Conservation (phyloP, 2,888 invertebrate species). For the Patella pellucida region DNA sequence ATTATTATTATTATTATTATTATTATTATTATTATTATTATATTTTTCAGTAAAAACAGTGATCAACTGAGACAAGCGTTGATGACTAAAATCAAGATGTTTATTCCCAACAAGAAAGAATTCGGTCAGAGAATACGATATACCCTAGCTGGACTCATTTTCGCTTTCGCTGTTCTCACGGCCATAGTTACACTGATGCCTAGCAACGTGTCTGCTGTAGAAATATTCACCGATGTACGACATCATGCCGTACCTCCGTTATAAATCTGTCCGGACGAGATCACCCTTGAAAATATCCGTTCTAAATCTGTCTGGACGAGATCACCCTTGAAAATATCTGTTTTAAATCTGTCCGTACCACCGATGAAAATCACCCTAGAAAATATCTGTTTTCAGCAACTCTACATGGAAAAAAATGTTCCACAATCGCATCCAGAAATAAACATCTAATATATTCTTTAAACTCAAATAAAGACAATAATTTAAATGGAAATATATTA, state of each 20-base stretch:
- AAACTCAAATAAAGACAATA: no score
- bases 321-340: no score
- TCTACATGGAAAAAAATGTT: no score
- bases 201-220: constrained; percentile 38
- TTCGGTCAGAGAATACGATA: constrained; percentile 51
- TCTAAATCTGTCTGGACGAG: not conserved
- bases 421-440: no score
- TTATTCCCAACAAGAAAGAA: constrained; percentile 46
- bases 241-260: constrained; percentile 21
- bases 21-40: no score
- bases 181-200: constrained; percentile 52
- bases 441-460: no score
- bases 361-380: no score
- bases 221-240: constrained; percentile 13
- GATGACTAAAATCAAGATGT: constrained; percentile 39
- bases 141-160: constrained; percentile 51
- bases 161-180: constrained; percentile 51
- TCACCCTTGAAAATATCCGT: not conserved
- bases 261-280: not conserved
- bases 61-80: constrained; percentile 32
- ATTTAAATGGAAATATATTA: no score
- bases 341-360: no score
- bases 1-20: no score
- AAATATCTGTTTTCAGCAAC: no score
- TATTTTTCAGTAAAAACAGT: constrained; percentile 43